Percentiles rank a stretch among this genome's conserved stretches.
Evolutionary conservation across 35 echinoderm and acorn worm species (phyloP).

Genomic region (Anneissia japonica): DNA sequence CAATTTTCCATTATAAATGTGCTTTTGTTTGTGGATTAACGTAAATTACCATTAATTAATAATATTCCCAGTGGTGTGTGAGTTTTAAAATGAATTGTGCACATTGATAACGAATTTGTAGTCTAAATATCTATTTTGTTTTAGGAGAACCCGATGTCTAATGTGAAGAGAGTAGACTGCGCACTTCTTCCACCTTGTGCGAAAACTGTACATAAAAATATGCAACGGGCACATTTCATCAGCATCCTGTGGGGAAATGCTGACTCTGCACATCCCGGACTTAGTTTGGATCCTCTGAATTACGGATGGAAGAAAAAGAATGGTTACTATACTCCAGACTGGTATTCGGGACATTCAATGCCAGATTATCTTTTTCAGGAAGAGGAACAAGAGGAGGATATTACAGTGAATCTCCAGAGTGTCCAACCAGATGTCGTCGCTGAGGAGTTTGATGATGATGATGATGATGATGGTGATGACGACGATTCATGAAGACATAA

Average conservation of each 20-base stretch:
- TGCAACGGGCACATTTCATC: constrained; percentile 11
- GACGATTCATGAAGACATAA: too few species aligned
- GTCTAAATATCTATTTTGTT: too few species aligned
- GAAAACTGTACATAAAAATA: constrained; percentile 30
- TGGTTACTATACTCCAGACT: constrained; percentile 38
- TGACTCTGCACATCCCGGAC: constrained; percentile 19
- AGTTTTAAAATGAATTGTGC: too few species aligned
- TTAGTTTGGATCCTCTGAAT: constrained; percentile 13
- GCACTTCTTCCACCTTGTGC: constrained; percentile 58
- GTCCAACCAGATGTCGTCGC: too few species aligned
- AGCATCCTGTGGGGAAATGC: constrained; percentile 54
- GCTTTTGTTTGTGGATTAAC: not conserved
- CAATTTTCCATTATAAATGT: too few species aligned
- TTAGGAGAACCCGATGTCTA: constrained; percentile 30
- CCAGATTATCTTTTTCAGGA: constrained; percentile 35
- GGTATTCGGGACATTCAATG: constrained; percentile 37
- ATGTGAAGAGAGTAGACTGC: constrained; percentile 48
- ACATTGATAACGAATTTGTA: too few species aligned
- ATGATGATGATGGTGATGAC: too few species aligned
- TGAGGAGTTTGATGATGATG: too few species aligned
- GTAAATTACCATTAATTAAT: not conserved
- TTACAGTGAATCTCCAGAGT: constrained; percentile 14
- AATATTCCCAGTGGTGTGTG: not conserved
- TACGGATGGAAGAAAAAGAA: constrained; percentile 45
- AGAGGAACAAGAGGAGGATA: constrained; percentile 3